Base-by-base conservation (phyloP, 2,797 vertebrate genomes). In the Enteromius anoplus region DNA sequence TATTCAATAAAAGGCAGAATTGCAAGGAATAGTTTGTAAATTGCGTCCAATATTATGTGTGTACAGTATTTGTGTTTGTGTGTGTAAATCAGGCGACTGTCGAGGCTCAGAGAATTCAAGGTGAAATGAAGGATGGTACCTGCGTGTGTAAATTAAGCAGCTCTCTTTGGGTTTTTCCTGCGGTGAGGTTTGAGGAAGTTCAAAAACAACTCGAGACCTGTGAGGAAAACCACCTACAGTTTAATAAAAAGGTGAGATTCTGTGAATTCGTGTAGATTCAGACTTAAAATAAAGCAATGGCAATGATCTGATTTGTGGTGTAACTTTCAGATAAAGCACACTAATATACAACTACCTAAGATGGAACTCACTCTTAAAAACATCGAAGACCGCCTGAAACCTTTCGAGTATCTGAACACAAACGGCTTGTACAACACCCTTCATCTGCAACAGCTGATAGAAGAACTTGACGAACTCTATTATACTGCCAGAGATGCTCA, bases 391-490 rank as follows among this genome's bases (percentile, higher is more conserved):
- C 90, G 88, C 3, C 70, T 95, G 69, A 19, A 91, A 65, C 89
- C 84, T 3, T 90, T 86, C 72, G 88, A 87, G 76, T 91, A 93
- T 85, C 90, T 95, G 51, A 87, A 90, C n/a, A 0, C 90, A 49
- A 79, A 77, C 21, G 91, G 93, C 3, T 72, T 92, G 80, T 93
- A 94, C 87, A 79, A 92, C 0, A n/a, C 40, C 2, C 75, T 94
- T 83, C 80, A 88, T 15, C 88, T 94, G 78, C 86, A 68, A 0
- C 42, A 45, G 58, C 88, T 95, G 70, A 86, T 58, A 19, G 34
- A 91, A 9, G 91, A 94, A 70, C 85, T 95, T 37, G 73, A 80
- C 21, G 23, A 89, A 64, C 88, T 95, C 40, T 88, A 92, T 68
- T 2, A 42, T 2, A 82, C 88, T 17, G 66, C 92, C 17, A 64